These are phyloP conservation scores for Pteronotus mesoamericanus DNA, from an alignment of 2,797 vertebrate genomes.

Conservation along the genomic window DNA sequence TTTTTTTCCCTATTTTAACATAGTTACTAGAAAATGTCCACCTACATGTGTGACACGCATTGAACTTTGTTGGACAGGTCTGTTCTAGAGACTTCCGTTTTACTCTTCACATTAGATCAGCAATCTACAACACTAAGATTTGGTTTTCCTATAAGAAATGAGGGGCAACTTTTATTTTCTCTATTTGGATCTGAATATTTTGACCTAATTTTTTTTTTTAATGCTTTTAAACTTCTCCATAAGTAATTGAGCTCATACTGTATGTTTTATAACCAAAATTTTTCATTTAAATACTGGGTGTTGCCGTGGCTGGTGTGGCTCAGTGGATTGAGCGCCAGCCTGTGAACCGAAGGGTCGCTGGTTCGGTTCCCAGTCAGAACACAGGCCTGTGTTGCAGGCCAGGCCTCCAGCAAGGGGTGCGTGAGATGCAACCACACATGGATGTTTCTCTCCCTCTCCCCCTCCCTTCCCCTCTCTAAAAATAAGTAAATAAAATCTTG, in stretches of 20 bases:
- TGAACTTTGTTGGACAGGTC: not conserved
- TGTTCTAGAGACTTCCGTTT: not conserved
- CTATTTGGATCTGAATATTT: not conserved
- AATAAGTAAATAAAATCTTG: too few relatives aligned
- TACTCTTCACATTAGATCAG: not conserved
- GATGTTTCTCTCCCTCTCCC: too few relatives aligned
- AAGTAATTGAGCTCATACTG: not conserved
- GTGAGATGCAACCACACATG: too few relatives aligned
- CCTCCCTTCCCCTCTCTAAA: too few relatives aligned
- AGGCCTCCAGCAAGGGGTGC: too few relatives aligned
- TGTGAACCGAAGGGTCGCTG: too few relatives aligned
- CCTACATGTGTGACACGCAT: not conserved
- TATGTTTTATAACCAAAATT: not conserved
- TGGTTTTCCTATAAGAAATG: not conserved
- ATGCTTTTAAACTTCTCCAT: not conserved
- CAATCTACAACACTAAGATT: not conserved
- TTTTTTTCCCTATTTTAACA: not conserved
- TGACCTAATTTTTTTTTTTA: not conserved
- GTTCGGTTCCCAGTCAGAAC: too few relatives aligned
- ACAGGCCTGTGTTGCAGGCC: too few relatives aligned
- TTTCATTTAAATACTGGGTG: not conserved
- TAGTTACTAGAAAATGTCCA: not conserved
- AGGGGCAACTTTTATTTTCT: not conserved
- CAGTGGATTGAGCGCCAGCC: too few relatives aligned
- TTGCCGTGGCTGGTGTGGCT: too few relatives aligned